Conservation (phyloP, 1,140 invertebrate genomes). For the Scaptodrosophila lebanonensis region DNA sequence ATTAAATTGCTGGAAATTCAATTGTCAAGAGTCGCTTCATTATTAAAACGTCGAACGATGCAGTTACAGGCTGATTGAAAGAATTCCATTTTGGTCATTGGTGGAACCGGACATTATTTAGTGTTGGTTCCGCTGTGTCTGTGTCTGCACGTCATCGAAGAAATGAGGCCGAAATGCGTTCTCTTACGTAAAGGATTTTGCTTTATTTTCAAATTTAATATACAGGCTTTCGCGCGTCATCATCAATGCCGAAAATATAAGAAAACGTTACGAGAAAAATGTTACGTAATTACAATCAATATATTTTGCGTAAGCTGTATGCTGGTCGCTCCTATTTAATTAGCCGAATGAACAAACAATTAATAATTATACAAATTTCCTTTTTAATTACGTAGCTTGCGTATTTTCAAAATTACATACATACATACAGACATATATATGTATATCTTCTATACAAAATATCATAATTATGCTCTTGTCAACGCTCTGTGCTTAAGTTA, state of each 20-base stretch:
- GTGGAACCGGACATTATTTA: constrained; percentile 5
- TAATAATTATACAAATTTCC: not conserved
- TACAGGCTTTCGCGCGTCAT: constrained; percentile 40
- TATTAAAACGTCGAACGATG: too few relatives aligned
- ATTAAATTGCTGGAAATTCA: too few relatives aligned
- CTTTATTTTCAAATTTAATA: constrained; percentile 50
- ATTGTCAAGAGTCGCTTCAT: too few relatives aligned
- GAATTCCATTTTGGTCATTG: too few relatives aligned
- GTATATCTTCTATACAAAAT: constrained; percentile 15
- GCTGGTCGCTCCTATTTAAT: constrained; percentile 9
- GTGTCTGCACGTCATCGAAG: constrained; percentile 5
- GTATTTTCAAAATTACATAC: too few relatives aligned
- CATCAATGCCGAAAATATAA: constrained; percentile 30
- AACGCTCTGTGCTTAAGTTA: too few relatives aligned
- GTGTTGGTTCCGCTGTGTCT: constrained; percentile 17
- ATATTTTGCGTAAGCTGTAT: constrained; percentile 13
- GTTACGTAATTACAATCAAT: constrained; percentile 31
- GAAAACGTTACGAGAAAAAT: constrained; percentile 7
- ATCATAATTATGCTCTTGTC: too few relatives aligned
- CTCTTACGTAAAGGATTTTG: constrained; percentile 37
- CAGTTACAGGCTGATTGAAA: too few relatives aligned
- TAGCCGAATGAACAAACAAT: constrained; percentile 10
- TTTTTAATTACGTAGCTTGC: not conserved
- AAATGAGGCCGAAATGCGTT: constrained; percentile 17
- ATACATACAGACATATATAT: too few relatives aligned